A percentile compares a stretch with the other conserved stretches of the same genome.
Evolutionary conservation across 2,888 invertebrate genomes (phyloP).

Genomic region (Ormyrus rosae): DNA sequence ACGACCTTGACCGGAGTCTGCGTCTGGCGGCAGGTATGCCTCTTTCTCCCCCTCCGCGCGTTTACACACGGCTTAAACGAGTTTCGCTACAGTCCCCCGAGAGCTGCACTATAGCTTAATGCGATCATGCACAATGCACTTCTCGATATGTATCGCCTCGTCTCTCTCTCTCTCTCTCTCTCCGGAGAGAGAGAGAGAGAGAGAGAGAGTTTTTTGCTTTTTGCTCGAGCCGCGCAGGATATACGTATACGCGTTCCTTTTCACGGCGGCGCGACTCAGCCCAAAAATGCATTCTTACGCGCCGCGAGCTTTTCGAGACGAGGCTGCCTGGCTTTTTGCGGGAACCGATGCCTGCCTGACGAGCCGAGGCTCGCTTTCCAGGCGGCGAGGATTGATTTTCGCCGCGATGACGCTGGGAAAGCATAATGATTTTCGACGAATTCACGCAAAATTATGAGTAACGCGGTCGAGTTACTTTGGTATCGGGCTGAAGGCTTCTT

Average conservation of each 20-base stretch:
- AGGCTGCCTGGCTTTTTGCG: too few species aligned
- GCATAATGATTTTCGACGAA: too few species aligned
- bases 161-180: not conserved
- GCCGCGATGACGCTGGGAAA: too few species aligned
- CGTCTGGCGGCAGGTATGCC: constrained; percentile 65
- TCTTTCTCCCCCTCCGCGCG: constrained; percentile 17
- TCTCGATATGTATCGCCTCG: constrained; percentile 43
- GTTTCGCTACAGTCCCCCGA: constrained; percentile 51
- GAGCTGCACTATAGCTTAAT: constrained; percentile 43
- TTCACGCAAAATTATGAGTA: too few species aligned
- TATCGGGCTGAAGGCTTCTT: too few species aligned
- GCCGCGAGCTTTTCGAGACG: constrained; percentile 26
- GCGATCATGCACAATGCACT: constrained; percentile 56
- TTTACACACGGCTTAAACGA: constrained; percentile 49
- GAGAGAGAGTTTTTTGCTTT: not conserved
- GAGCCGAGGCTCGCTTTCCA: too few species aligned
- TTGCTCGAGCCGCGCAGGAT: not conserved
- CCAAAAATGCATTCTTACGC: constrained; percentile 51
- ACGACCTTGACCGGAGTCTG: constrained; percentile 74
- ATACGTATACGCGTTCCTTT: constrained; percentile 27
- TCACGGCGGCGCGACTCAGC: constrained; percentile 19
- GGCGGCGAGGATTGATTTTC: too few species aligned
- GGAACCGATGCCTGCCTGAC: too few species aligned
- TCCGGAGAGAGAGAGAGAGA: too few species aligned
- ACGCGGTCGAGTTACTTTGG: too few species aligned